Evolutionary conservation across 2,888 invertebrate species (phyloP).

Genomic region (Drosophila villosipedis): DNA sequence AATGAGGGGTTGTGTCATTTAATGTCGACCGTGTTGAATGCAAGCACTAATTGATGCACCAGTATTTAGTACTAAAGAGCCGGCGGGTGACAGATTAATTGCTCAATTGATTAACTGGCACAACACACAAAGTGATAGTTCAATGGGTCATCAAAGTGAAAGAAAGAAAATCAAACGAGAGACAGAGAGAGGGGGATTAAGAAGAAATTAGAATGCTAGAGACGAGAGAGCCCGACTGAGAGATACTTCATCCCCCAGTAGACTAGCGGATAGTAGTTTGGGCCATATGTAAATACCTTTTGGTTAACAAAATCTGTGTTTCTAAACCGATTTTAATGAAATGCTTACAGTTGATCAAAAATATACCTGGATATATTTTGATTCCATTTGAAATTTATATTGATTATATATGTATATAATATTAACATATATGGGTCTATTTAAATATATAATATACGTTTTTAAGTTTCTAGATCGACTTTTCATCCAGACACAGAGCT

Average conservation of each 20-base stretch:
- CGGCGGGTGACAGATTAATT: conserved; percentile 29
- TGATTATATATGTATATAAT: not conserved
- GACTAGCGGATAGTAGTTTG: not conserved
- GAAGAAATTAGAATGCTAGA: not conserved
- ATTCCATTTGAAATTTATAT: not conserved
- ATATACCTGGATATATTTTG: not conserved
- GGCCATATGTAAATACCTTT: not conserved
- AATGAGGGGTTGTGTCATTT: conserved; percentile 20
- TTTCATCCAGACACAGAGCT: not conserved
- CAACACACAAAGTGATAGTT: conserved; percentile 19
- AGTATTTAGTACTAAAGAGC: conserved; percentile 11
- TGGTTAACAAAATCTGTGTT: not conserved
- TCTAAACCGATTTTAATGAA: not conserved
- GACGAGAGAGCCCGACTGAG: not conserved
- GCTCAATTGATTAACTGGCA: conserved; percentile 9
- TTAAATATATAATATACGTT: not conserved
- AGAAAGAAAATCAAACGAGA: not conserved
- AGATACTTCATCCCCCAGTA: not conserved
- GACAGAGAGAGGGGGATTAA: not conserved
- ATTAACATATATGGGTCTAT: too few species aligned
- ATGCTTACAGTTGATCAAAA: not conserved
- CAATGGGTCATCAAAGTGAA: conserved; percentile 8
- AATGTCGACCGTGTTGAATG: conserved; percentile 58
- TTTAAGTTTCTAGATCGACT: not conserved
- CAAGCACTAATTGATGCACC: conserved; percentile 41